phyloP scores from a whole-genome alignment of 2,113 vertebrate species.

The Ictalurus furcatus region DNA sequence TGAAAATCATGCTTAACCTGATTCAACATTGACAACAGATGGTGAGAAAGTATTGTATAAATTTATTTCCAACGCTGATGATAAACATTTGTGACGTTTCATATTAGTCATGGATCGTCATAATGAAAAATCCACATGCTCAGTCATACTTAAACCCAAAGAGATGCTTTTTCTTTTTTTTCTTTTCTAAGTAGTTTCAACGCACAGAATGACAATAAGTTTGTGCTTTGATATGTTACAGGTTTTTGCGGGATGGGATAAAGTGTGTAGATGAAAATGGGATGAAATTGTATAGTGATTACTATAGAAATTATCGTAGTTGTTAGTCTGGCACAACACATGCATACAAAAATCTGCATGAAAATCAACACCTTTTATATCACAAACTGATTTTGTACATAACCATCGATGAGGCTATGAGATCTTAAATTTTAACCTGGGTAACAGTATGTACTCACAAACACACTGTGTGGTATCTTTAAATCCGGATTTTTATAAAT shows the following conservation, averaged over 20 bases:
- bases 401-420: background rate
- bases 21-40: background rate
- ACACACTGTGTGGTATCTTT: background rate
- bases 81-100: background rate
- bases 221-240: background rate
- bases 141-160: background rate
- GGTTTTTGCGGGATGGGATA: background rate
- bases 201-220: background rate
- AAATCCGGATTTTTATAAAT: background rate
- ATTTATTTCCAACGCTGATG: conserved; percentile 1
- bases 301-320: background rate
- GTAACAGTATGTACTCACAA: background rate
- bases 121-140: conserved; percentile 1
- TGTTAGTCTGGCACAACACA: background rate
- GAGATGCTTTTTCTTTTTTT: background rate
- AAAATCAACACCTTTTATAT: background rate
- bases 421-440: background rate
- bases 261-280: background rate
- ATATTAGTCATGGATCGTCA: background rate
- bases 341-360: background rate
- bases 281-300: background rate
- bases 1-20: background rate
- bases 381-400: background rate
- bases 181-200: background rate
- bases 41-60: background rate